phyloP scores from a whole-genome alignment of 1,140 invertebrate species.

The Apis cerana region DNA sequence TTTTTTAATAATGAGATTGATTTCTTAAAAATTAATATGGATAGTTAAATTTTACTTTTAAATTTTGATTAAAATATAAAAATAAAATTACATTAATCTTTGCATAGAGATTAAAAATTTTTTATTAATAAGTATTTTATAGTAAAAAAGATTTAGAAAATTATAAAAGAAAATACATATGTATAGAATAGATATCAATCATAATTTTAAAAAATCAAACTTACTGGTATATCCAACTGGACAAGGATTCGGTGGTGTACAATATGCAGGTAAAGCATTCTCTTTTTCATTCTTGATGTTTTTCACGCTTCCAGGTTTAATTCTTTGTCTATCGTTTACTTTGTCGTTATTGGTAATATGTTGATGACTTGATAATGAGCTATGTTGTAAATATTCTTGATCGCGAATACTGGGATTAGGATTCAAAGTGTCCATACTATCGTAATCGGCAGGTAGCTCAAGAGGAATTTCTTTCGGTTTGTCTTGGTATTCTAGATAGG shows the following conservation, averaged over 20 bases:
- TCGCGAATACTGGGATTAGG: constrained; percentile 90
- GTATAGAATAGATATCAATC: no score
- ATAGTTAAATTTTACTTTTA: no score
- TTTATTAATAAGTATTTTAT: no score
- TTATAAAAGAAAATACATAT: no score
- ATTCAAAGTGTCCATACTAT: constrained; percentile 83
- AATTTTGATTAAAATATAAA: no score
- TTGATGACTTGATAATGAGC: constrained; percentile 92
- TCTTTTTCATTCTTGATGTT: constrained; percentile 93
- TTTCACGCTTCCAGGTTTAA: constrained; percentile 78
- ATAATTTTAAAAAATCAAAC: constrained; percentile 20
- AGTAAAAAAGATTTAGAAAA: no score
- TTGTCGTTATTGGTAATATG: constrained; percentile 86
- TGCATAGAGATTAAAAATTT: no score
- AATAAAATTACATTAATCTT: no score
- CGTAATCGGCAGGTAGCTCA: constrained; percentile 83
- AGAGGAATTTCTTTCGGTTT: constrained; percentile 81
- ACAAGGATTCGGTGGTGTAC: constrained; percentile 99
- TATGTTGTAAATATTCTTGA: constrained; percentile 94
- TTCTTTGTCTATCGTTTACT: constrained; percentile 66
- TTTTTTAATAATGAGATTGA: no score
- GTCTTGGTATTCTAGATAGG: constrained; percentile 85
- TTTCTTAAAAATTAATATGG: no score
- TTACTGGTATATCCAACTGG: constrained; percentile 92
- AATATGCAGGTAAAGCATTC: constrained; percentile 96